phyloP scores from a whole-genome alignment of 2,797 vertebrate genomes.

The Gymnothorax javanicus region DNA sequence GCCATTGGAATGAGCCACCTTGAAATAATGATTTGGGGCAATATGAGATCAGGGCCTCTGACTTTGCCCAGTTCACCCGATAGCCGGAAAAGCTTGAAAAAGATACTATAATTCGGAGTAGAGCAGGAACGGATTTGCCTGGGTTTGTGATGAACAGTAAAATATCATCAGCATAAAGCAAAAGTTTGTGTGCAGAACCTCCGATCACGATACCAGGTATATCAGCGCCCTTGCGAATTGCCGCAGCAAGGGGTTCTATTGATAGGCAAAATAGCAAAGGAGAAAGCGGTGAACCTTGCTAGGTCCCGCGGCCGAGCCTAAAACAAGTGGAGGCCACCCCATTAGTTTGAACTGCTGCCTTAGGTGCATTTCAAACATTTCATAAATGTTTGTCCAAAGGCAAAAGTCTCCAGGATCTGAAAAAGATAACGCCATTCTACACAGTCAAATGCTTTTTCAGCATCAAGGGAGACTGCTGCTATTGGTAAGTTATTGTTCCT shows the following conservation, averaged over 20 bases:
- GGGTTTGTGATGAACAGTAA: not conserved
- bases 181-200: not conserved
- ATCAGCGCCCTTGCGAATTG: not conserved
- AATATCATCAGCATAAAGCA: slow-evolving; percentile 17
- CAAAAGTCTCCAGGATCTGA: not conserved
- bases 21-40: slow-evolving; percentile 14
- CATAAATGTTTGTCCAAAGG: slow-evolving; percentile 33
- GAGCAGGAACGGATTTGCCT: not conserved
- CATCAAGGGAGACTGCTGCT: not conserved
- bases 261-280: slow-evolving; percentile 16
- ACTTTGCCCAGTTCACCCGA: not conserved
- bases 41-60: slow-evolving; percentile 9
- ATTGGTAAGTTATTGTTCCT: not conserved
- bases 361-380: too few species aligned
- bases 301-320: not conserved
- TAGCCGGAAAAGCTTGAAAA: too few species aligned
- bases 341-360: slow-evolving; percentile 30
- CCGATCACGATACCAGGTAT: not conserved
- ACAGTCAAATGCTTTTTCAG: not conserved
- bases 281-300: not conserved
- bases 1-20: too few species aligned
- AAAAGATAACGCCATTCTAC: not conserved
- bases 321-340: slow-evolving; percentile 20
- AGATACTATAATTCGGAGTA: too few species aligned
- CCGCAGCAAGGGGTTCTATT: not conserved